These are phyloP conservation scores for Carettochelys insculpta DNA, from an alignment of 2,113 vertebrate species.

Conservation along the genomic window DNA sequence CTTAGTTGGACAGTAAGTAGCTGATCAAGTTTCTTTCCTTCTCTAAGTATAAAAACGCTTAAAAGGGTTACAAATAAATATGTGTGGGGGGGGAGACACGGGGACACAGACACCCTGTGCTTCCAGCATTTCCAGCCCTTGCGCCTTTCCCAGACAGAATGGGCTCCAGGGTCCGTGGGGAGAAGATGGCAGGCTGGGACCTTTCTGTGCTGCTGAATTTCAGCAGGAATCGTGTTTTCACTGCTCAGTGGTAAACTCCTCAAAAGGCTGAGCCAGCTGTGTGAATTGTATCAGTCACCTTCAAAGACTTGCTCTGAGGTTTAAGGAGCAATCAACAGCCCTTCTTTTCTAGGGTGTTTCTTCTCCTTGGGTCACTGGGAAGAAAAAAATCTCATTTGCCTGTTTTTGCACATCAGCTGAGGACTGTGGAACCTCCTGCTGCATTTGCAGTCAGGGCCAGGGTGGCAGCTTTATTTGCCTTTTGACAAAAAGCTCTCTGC, in stretches of 20 bases:
- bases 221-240: not conserved
- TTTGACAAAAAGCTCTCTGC: not conserved
- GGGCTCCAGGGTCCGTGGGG: not conserved
- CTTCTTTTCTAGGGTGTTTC: not conserved
- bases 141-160: not conserved
- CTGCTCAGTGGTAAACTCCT: not conserved
- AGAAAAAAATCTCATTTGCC: not conserved
- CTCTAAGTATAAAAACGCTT: not conserved
- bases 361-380: not conserved
- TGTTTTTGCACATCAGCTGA: not conserved
- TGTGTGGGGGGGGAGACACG: no score
- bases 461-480: not conserved
- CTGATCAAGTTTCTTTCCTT: not conserved
- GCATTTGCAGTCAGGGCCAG: not conserved
- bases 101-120: not conserved
- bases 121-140: not conserved
- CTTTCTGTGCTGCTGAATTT: not conserved
- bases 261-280: not conserved
- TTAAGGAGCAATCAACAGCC: not conserved
- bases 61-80: fast-evolving
- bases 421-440: not conserved
- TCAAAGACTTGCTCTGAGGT: not conserved
- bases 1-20: not conserved
- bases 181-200: not conserved
- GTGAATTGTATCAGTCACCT: fast-evolving